Evolutionary conservation across 64 coral and sea anemone species (phyloP).

Genomic region (Hydrozoanthus tunicans): DNA sequence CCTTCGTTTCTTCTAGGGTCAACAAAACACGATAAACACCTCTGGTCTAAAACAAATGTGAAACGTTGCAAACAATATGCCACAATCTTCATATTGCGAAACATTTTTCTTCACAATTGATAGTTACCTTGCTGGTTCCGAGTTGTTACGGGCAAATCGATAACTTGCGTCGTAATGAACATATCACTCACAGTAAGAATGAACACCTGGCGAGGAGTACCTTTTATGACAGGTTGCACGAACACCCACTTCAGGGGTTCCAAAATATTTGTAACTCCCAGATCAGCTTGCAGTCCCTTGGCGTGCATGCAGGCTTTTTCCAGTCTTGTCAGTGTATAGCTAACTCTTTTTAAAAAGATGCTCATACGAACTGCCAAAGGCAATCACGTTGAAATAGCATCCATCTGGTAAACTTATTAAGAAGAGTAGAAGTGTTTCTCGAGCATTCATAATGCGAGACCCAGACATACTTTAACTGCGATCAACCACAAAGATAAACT

Average conservation of each 20-base stretch:
- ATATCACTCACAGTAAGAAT: slow-evolving; percentile 54
- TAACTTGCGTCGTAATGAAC: slow-evolving; percentile 25
- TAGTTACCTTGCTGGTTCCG: slow-evolving; percentile 25
- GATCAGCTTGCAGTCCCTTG: slow-evolving; percentile 67
- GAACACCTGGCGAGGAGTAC: slow-evolving; percentile 50
- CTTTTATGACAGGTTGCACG: slow-evolving; percentile 52
- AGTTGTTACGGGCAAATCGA: slow-evolving; percentile 32
- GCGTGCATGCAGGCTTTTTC: slow-evolving; percentile 53
- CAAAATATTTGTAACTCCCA: slow-evolving; percentile 78
- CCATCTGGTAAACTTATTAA: slow-evolving; percentile 85
- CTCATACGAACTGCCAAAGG: slow-evolving; percentile 68
- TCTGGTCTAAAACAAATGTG: too few relatives aligned
- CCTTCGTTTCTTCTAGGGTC: too few relatives aligned
- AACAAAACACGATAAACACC: too few relatives aligned
- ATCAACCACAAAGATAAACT: slow-evolving; percentile 93
- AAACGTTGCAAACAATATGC: too few relatives aligned
- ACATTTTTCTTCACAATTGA: too few relatives aligned
- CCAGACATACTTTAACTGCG: slow-evolving; percentile 94
- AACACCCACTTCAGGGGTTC: slow-evolving; percentile 77
- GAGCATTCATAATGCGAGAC: slow-evolving; percentile 54
- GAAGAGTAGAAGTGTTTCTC: slow-evolving; percentile 82
- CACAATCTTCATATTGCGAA: too few relatives aligned
- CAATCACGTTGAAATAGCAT: slow-evolving; percentile 91
- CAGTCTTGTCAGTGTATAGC: slow-evolving; percentile 49
- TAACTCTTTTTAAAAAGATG: slow-evolving; percentile 63